Evolutionary conservation across 1,140 invertebrate genomes (phyloP), one percentile per base, ranked within the genome.

Genomic region (Atta texana): DNA sequence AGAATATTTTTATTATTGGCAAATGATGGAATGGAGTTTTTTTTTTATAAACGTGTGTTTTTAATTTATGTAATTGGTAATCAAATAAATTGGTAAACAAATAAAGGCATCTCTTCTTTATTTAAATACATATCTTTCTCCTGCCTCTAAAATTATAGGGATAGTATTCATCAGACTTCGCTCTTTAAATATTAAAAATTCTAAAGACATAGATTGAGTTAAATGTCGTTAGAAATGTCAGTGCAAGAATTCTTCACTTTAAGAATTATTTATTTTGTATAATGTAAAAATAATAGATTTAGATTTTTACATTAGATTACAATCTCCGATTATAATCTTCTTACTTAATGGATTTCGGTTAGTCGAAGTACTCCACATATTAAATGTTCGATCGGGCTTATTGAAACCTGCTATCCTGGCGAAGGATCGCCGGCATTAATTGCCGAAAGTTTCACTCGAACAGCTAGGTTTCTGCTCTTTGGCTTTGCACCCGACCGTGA

Each of bases 371-470:
- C n/a, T 75, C 8, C 63, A n/a, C 49, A 12, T 44, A 74, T 82
- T 59, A 82, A 31, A 74, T 51, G 68, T 74, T 63, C 2, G 21
- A 28, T 16, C 34, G 10, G 78, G 59, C 55, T 84, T 84, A 84
- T 84, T 74, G 80, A 84, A 84, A 84, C 74, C 12, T 28, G 69
- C 55, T 34, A 57, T 71, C 5, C 24, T 28, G 28, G 51, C 21
- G 24, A 71, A 24, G 39, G 55, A 84, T 74, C 69, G 39, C 53
- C 55, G 28, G 68, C 69, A 84, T 84, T 84, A 84, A 84, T 84
- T 84, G 80, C 18, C 80, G 28, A 74, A 84, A 84, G 80, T 84
- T 84, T 84, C 39, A 74, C 55, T 74, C 69, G 80, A 72, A 75
- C 55, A 14, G 39, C 28, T 5, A 51, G 80, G 80, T 84, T 84